These are phyloP conservation scores for Pelecanoides urinatrix DNA, from an alignment of 2,113 vertebrate genomes.

Conservation along the genomic window DNA sequence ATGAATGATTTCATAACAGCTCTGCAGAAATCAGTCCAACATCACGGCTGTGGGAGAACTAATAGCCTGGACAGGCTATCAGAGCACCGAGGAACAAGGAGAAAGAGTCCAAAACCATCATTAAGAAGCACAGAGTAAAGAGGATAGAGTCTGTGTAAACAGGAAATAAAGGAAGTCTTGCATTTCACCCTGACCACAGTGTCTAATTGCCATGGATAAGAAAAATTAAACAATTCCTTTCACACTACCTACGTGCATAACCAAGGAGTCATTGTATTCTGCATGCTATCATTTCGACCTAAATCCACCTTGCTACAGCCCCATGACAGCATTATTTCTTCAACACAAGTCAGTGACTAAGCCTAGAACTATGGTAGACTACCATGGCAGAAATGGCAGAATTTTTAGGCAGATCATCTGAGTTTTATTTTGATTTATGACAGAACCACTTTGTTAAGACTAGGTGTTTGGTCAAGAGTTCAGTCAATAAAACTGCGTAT, in stretches of 20 bases:
- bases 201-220: neutral
- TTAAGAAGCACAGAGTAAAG: neutral
- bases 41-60: neutral
- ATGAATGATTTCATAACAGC: neutral
- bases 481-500: neutral
- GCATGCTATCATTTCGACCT: neutral
- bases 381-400: neutral
- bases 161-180: conserved; percentile 48
- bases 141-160: neutral
- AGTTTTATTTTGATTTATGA: neutral
- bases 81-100: neutral
- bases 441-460: neutral
- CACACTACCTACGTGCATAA: neutral
- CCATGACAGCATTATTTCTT: neutral
- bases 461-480: neutral
- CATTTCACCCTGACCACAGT: neutral
- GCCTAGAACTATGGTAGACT: neutral
- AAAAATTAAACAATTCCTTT: conserved; percentile 21
- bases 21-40: neutral
- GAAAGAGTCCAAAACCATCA: neutral
- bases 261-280: neutral
- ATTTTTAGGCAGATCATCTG: neutral
- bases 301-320: neutral
- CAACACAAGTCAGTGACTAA: neutral
- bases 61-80: neutral